Conservation (phyloP, 2,113 vertebrate species). For the Microcebus griseorufus region DNA sequence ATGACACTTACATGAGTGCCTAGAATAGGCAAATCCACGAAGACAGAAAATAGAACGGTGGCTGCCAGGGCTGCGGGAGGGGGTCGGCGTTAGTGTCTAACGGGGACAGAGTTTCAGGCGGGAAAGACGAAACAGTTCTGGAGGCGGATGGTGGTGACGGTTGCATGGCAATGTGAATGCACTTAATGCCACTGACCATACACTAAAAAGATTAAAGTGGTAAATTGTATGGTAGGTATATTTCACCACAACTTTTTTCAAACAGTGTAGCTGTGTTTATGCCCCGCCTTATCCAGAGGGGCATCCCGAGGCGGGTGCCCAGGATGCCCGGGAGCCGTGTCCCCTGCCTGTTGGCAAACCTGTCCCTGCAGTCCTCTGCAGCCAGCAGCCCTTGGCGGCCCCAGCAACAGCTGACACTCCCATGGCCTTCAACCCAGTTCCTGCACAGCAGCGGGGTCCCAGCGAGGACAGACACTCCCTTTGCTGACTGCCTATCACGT, state of each 20-base stretch:
- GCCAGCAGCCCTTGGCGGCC: background rate
- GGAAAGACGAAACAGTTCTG: background rate
- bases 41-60: background rate
- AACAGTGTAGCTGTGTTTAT: background rate
- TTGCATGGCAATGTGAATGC: background rate
- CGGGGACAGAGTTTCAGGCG: background rate
- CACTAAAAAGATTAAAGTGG: background rate
- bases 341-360: background rate
- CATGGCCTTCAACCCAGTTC: background rate
- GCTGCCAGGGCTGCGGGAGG: background rate
- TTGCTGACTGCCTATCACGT: background rate
- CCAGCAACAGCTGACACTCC: background rate
- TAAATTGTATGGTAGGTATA: background rate
- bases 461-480: background rate
- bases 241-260: background rate
- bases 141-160: background rate
- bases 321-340: background rate
- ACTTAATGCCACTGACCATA: background rate
- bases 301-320: background rate
- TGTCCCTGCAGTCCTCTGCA: background rate
- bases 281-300: background rate
- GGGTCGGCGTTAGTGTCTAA: rapidly evolving
- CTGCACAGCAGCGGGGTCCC: background rate
- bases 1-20: background rate
- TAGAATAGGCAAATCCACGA: background rate